Conservation (phyloP, 1,140 invertebrate species). For the Neoseiulus cucumeris region DNA sequence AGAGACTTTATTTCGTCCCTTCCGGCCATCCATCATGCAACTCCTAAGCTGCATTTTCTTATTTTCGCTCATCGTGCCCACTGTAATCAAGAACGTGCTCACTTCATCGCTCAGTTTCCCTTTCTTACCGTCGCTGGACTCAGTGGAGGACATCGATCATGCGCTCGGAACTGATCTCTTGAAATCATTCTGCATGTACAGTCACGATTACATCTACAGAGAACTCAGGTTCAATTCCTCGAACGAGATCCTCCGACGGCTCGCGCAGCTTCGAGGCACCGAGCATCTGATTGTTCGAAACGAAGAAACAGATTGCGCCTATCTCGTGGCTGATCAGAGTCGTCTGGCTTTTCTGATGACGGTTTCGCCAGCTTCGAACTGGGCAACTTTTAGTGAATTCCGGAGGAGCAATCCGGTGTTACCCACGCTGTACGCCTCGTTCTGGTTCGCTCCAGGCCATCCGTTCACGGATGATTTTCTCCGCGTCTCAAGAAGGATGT, state of each 20-base stretch:
- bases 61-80: background rate
- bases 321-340: no score
- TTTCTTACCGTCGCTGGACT: no score
- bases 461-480: background rate
- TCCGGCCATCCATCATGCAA: background rate
- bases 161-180: no score
- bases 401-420: background rate
- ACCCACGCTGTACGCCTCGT: background rate
- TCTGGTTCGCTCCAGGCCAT: background rate
- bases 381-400: background rate
- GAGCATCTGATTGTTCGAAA: no score
- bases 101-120: background rate
- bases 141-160: no score
- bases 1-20: background rate
- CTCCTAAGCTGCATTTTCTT: background rate
- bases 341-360: background rate
- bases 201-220: no score
- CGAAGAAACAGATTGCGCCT: no score
- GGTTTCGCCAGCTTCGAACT: background rate
- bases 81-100: background rate
- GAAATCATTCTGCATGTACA: no score
- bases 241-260: no score
- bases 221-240: no score
- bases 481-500: background rate
- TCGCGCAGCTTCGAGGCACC: no score